These are phyloP conservation scores for Zaprionus inermis DNA, from an alignment of 1,140 invertebrate genomes.

Conservation along the genomic window DNA sequence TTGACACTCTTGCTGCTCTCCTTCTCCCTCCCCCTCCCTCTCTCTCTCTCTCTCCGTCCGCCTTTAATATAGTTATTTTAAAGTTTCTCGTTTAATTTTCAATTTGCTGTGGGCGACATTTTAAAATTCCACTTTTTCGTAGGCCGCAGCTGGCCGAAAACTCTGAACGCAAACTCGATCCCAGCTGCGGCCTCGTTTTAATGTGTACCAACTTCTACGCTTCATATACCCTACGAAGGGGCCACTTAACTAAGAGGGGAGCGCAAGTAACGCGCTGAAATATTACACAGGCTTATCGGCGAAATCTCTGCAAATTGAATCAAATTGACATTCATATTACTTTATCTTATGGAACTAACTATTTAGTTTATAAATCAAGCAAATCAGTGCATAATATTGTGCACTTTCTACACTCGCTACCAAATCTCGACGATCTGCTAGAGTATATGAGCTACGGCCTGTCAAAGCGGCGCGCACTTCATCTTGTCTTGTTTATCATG, in stretches of 20 bases:
- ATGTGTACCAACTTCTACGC: constrained; percentile 37
- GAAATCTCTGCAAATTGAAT: no score
- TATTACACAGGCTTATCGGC: not conserved
- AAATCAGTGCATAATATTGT: no score
- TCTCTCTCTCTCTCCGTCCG: not conserved
- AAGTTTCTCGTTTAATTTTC: constrained; percentile 82
- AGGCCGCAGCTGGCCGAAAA: constrained; percentile 42
- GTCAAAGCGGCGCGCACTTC: not conserved
- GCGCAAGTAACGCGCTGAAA: not conserved
- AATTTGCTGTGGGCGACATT: constrained; percentile 74
- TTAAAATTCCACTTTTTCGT: constrained; percentile 63
- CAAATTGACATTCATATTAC: no score
- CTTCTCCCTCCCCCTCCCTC: no score
- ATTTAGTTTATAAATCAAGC: no score
- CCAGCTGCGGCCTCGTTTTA: constrained; percentile 63
- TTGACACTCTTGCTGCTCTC: constrained; percentile 10
- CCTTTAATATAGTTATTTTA: constrained; percentile 75
- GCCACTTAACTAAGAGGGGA: not conserved
- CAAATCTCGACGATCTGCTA: not conserved
- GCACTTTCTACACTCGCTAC: not conserved
- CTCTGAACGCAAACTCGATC: constrained; percentile 3
- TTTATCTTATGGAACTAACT: no score
- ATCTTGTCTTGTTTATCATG: not conserved
- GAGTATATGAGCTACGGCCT: not conserved
- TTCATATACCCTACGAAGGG: not conserved